These are phyloP conservation scores for Acleris emargana DNA, from an alignment of 2,888 invertebrate genomes.

Conservation along the genomic window DNA sequence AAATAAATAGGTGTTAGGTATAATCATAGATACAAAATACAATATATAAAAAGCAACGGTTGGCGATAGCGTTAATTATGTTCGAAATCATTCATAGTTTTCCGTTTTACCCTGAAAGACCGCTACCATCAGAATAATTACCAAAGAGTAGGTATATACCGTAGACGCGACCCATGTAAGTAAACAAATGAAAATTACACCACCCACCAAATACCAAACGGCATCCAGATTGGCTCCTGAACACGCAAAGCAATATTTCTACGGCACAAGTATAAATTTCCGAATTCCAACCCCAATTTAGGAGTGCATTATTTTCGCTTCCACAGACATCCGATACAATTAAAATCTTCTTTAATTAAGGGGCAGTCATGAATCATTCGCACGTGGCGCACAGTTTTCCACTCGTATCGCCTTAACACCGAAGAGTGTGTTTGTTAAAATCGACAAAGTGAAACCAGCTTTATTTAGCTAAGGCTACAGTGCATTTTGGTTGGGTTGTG, in stretches of 20 bases:
- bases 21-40: too few species aligned
- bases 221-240: constrained; percentile 52
- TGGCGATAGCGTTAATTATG: too few species aligned
- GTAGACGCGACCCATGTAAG: too few species aligned
- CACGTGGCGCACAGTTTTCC: constrained; percentile 84
- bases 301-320: constrained; percentile 84
- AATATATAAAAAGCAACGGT: too few species aligned
- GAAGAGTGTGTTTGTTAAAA: constrained; percentile 53
- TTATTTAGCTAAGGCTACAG: constrained; percentile 53
- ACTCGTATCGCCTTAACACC: constrained; percentile 70
- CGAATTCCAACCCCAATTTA: constrained; percentile 79
- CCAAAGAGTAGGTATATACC: too few species aligned
- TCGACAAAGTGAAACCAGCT: constrained; percentile 57
- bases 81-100: too few species aligned
- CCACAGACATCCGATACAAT: constrained; percentile 84
- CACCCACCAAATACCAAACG: constrained; percentile 27
- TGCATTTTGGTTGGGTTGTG: constrained; percentile 48
- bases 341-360: constrained; percentile 85
- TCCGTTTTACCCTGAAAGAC: too few species aligned
- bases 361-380: constrained; percentile 82
- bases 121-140: too few species aligned
- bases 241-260: constrained; percentile 76
- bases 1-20: too few species aligned
- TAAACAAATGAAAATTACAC: neutral
- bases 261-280: constrained; percentile 75